These are phyloP conservation scores for Rhabdomys pumilio DNA, from an alignment of 2,797 vertebrate genomes.

Conservation along the genomic window DNA sequence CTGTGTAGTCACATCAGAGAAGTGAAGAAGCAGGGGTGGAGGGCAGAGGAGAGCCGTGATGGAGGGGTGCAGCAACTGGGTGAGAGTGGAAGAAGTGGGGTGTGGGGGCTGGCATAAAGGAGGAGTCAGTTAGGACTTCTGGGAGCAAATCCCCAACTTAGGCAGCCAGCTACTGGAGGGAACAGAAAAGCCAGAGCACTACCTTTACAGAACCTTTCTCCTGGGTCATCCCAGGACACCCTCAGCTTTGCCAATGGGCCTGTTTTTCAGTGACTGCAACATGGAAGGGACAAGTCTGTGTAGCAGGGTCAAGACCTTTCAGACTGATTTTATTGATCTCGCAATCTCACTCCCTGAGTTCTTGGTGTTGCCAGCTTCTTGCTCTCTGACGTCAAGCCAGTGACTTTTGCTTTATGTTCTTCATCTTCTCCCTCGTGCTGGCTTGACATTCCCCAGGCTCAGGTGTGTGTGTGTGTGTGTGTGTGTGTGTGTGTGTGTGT, in stretches of 20 bases:
- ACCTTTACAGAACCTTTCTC: not conserved
- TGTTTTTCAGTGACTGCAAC: not conserved
- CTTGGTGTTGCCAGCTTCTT: not conserved
- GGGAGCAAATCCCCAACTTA: not conserved
- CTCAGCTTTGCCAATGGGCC: not conserved
- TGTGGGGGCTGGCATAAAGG: too few relatives aligned
- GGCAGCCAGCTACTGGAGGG: not conserved
- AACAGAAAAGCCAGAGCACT: not conserved
- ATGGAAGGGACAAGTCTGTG: not conserved
- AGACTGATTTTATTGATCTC: not conserved
- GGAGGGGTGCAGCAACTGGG: fast-evolving
- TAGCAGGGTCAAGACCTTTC: not conserved
- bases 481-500: not conserved
- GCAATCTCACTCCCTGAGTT: not conserved
- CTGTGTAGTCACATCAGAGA: not conserved
- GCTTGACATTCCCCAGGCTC: not conserved
- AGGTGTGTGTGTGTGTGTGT: not conserved
- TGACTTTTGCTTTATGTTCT: not conserved
- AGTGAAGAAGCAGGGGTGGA: not conserved
- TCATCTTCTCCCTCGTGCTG: not conserved
- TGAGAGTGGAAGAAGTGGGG: not conserved
- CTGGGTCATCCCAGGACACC: not conserved
- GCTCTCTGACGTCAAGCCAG: not conserved
- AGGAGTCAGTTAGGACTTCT: not conserved
- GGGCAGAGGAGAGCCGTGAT: not conserved